Conservation (phyloP, 2,113 vertebrate species). For the Conger conger region DNA sequence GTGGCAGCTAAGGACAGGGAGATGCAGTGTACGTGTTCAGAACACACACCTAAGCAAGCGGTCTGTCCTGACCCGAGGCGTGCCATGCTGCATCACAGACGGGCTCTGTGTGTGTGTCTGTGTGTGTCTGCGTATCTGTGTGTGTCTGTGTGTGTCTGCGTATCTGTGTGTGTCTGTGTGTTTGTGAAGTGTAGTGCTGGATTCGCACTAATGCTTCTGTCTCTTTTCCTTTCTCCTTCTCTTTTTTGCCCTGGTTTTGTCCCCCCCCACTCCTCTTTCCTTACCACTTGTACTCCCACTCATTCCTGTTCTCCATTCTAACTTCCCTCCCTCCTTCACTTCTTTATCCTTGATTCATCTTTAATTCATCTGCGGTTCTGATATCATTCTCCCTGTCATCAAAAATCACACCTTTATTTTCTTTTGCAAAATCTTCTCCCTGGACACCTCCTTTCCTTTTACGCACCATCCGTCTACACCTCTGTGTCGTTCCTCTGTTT, state of each 20-base stretch:
- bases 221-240: background rate
- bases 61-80: background rate
- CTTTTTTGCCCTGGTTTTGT: background rate
- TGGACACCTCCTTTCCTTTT: background rate
- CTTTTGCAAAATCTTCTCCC: background rate
- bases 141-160: background rate
- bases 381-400: constrained; percentile 22
- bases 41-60: background rate
- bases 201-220: constrained; percentile 39
- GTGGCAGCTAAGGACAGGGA: background rate
- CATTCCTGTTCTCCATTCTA: background rate
- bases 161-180: constrained; percentile 1
- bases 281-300: constrained; percentile 9
- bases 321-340: background rate
- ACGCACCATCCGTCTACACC: background rate
- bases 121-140: background rate
- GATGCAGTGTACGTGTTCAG: background rate
- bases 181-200: background rate
- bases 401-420: background rate
- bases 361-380: background rate
- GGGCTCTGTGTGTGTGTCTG: background rate
- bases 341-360: background rate
- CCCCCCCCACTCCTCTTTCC: background rate
- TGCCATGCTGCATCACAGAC: constrained; percentile 35
- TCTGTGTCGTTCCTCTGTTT: background rate